phyloP scores from a whole-genome alignment of 2,113 vertebrate genomes.

The Fukomys damarensis region DNA sequence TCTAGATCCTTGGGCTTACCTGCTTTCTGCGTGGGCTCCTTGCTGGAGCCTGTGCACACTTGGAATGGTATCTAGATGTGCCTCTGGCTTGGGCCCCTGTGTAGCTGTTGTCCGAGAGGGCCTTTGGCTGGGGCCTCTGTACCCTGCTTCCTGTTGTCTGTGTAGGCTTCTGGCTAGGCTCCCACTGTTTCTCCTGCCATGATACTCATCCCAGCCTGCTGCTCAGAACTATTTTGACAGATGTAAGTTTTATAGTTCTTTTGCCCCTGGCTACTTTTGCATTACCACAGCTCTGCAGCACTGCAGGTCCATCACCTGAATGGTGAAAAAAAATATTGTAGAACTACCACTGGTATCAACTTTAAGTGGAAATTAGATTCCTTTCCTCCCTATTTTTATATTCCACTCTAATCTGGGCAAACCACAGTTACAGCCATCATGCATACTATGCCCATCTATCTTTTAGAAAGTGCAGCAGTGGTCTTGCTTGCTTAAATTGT shows the following conservation, averaged over 20 bases:
- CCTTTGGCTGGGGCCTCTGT: too few relatives aligned
- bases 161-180: too few relatives aligned
- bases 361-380: constrained; percentile 70
- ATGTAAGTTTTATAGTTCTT: constrained; percentile 65
- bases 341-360: neutral
- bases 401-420: constrained; percentile 57
- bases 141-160: too few relatives aligned
- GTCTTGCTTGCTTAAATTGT: constrained; percentile 18
- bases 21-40: too few relatives aligned
- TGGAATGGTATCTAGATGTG: too few relatives aligned
- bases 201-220: constrained; percentile 39
- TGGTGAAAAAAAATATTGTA: constrained; percentile 31
- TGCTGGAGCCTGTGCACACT: too few relatives aligned
- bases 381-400: constrained; percentile 29
- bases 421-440: constrained; percentile 18
- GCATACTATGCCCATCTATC: neutral
- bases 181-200: constrained; percentile 17
- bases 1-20: too few relatives aligned
- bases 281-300: constrained; percentile 34
- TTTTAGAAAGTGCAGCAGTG: neutral
- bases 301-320: constrained; percentile 40
- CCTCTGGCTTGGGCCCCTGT: too few relatives aligned
- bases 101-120: neutral
- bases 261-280: constrained; percentile 63
- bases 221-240: constrained; percentile 51